phyloP scores from a whole-genome alignment of 2,797 vertebrate species.

The Enteromius argenteus region DNA sequence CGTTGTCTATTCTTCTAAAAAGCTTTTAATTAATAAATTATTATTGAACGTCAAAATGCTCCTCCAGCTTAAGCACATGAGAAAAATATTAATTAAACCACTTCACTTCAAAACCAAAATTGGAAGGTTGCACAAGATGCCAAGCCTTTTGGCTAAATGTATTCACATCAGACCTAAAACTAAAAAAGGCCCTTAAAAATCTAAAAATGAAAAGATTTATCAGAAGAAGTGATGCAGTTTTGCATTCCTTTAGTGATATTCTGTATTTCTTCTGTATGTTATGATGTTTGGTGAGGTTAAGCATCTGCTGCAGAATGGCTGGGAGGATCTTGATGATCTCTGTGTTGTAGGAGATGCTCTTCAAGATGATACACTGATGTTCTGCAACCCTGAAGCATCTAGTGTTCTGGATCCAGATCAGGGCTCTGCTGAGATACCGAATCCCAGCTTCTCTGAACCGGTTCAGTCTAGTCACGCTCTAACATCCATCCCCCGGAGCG shows the following conservation, averaged over 20 bases:
- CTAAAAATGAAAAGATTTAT: not conserved
- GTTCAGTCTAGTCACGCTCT: not conserved
- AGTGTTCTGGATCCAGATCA: constrained; percentile 48
- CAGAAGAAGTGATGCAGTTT: too few relatives aligned
- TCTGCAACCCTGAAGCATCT: constrained; percentile 72
- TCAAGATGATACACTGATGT: constrained; percentile 63
- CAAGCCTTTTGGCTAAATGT: not conserved
- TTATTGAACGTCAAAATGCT: too few relatives aligned
- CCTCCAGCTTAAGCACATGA: too few relatives aligned
- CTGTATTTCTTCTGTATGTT: not conserved
- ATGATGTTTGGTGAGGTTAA: too few relatives aligned
- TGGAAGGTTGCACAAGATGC: not conserved
- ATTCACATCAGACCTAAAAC: not conserved
- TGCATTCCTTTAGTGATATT: not conserved
- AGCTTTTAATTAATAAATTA: too few relatives aligned
- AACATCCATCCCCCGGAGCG: not conserved
- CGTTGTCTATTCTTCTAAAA: too few relatives aligned
- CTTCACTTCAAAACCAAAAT: not conserved
- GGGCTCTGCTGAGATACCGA: not conserved
- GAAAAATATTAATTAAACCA: too few relatives aligned
- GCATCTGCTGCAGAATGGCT: not conserved
- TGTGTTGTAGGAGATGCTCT: constrained; percentile 41
- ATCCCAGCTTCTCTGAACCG: not conserved
- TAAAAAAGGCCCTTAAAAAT: too few relatives aligned
- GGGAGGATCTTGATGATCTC: constrained; percentile 12